These are phyloP conservation scores for Pteria penguin DNA, from an alignment of 2,888 invertebrate genomes.

Conservation along the genomic window DNA sequence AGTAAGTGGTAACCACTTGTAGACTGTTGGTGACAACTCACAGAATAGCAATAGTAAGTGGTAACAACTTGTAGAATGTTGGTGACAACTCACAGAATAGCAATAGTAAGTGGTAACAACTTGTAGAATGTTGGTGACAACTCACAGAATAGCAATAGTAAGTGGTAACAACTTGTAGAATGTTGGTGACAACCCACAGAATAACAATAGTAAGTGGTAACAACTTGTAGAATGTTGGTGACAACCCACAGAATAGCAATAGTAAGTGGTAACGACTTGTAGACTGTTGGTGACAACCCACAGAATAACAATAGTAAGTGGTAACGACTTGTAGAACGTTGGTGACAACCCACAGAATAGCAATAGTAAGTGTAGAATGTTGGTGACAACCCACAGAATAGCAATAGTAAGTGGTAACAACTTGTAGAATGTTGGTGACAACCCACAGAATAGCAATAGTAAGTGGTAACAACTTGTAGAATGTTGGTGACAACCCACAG, in stretches of 20 bases:
- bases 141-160: no score
- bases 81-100: background rate
- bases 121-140: no score
- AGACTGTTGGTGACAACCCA: constrained; percentile 69
- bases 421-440: background rate
- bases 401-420: background rate
- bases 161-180: no score
- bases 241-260: background rate
- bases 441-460: background rate
- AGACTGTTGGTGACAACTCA: background rate
- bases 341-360: background rate
- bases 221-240: background rate
- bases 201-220: background rate
- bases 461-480: constrained; percentile 57
- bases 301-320: constrained; percentile 34
- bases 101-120: no score
- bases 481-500: constrained; percentile 64
- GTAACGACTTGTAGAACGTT: no score
- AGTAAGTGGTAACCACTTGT: no score
- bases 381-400: background rate
- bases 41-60: background rate
- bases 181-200: background rate
- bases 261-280: constrained; percentile 45
- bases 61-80: background rate
- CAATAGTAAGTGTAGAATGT: background rate